phyloP scores from a whole-genome alignment of 2,797 vertebrate species.

The Gambelia wislizenii region DNA sequence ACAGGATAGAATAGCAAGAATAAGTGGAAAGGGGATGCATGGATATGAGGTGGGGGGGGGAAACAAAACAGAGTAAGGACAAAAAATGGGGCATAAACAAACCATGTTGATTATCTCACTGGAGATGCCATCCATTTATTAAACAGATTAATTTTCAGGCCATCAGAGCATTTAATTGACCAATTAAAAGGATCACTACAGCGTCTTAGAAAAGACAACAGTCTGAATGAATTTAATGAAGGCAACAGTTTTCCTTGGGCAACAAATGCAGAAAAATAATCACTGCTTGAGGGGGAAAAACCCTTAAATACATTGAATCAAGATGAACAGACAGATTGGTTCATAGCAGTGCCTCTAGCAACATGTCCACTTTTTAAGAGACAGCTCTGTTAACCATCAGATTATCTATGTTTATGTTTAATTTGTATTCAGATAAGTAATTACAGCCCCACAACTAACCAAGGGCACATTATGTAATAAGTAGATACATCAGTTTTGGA shows the following conservation, averaged over 20 bases:
- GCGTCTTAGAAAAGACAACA: neutral
- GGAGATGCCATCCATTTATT: neutral
- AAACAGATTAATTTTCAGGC: slow-evolving; percentile 9
- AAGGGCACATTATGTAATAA: neutral
- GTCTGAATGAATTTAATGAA: neutral
- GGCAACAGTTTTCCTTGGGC: neutral
- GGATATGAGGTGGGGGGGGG: neutral
- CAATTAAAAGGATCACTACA: neutral
- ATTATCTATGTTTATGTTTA: neutral
- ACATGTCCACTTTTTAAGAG: neutral
- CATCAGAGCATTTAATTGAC: slow-evolving; percentile 11
- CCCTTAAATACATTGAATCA: neutral
- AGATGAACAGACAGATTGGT: neutral
- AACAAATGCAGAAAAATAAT: neutral
- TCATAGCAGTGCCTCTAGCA: neutral
- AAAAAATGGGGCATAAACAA: neutral
- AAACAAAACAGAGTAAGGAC: neutral
- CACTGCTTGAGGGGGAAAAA: neutral
- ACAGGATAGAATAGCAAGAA: neutral
- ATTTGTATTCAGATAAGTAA: neutral
- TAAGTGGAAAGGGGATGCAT: neutral
- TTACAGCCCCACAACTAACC: neutral
- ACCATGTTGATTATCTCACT: neutral
- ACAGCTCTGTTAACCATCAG: neutral
- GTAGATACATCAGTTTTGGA: neutral